Percentiles rank a stretch among this genome's conserved stretches.
These are phyloP conservation scores for Lacerta bilineata DNA, from an alignment of 2,797 vertebrate species.

Conservation along the genomic window DNA sequence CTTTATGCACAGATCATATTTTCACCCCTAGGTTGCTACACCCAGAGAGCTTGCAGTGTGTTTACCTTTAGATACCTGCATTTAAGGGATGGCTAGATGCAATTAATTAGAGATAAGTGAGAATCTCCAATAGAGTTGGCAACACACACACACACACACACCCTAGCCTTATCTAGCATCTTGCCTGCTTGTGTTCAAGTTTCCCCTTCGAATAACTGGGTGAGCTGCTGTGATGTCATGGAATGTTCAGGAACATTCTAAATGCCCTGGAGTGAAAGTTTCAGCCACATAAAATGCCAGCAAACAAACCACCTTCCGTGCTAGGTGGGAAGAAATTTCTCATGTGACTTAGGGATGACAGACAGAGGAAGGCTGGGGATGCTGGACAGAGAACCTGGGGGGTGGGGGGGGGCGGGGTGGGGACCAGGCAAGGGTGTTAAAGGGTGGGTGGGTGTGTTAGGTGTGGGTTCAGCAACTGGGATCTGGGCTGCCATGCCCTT, in stretches of 20 bases:
- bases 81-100: not conserved
- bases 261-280: not conserved
- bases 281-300: not conserved
- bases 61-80: not conserved
- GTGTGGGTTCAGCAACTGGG: not conserved
- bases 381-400: not conserved
- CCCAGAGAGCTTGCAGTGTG: not conserved
- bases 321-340: not conserved
- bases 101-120: not conserved
- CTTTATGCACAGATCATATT: not conserved
- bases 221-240: not conserved
- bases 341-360: not conserved
- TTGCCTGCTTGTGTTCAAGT: not conserved
- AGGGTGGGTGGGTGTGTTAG: not conserved
- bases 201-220: not conserved
- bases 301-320: not conserved
- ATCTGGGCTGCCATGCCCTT: not conserved
- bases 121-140: not conserved
- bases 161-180: too few relatives aligned
- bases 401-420: fast-evolving
- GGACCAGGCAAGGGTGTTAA: not conserved
- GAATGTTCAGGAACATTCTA: not conserved
- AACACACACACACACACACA: too few relatives aligned
- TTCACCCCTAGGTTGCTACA: not conserved
- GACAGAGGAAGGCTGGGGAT: not conserved